Evolutionary conservation across 1,140 invertebrate genomes (phyloP), one percentile per base, ranked within the genome.

Genomic region (Probaryconus sp.): DNA sequence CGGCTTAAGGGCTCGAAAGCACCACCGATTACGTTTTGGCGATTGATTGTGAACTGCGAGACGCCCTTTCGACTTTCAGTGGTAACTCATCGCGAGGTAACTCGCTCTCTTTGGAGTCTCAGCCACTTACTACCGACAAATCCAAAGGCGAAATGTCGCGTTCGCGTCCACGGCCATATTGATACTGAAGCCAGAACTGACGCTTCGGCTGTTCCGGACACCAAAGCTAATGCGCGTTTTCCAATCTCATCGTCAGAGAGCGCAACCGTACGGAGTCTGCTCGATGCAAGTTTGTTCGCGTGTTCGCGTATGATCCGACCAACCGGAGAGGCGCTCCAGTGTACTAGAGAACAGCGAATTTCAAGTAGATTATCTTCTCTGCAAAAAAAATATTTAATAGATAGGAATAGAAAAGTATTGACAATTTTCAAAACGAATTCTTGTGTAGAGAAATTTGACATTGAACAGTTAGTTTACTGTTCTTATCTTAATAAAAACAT

Each of bases 81-180:
- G 31, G 51, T 5, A 4, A 6, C 9, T 17, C 64, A 68, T 68
- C n/a, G 51, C 33, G 28, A 10, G n/a, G 16, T 11, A 26, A 31
- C 10, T 61, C 4, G 40, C 3, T 28, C 24, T 13, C 1, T 43
- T 14, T n/a, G 17, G 45, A 11, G 6, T 48, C 24, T 33, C 18
- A 61, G 33, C 47, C 48, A 70, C 65, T 61, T 38, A 70, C 67
- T 70, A 70, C 56, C 67, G 30, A 55, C 31, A 38, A 47, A 18
- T 58, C 53, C 55, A 43, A 51, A 43, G 1, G 37, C 16, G 20
- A 13, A 37, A 37, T 60, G 31, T 40, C 47, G 30, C 16, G 53
- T 28, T 58, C 64, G n/a, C 53, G 51, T 50, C 43, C 64, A 68
- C 64, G 64, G 45, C 45, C 53, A 68, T 68, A 68, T 68, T 58